Conservation (phyloP, 2,797 vertebrate genomes). For the Catharus ustulatus region DNA sequence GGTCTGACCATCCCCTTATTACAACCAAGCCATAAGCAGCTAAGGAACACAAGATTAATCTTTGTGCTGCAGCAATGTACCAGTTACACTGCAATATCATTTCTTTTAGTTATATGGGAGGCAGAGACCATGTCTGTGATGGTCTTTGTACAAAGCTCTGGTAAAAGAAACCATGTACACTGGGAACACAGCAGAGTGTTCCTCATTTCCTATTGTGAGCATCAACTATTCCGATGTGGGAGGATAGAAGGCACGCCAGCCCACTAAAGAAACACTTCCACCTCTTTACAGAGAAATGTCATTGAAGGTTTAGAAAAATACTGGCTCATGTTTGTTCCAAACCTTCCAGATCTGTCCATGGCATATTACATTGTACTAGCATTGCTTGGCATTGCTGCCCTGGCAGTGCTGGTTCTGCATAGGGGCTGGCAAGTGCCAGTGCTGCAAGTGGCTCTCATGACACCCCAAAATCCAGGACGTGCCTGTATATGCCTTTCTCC, state of each 20-base stretch:
- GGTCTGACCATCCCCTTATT: not conserved
- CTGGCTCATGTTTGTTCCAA: not conserved
- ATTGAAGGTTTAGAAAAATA: not conserved
- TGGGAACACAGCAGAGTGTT: not conserved
- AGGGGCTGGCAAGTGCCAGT: not conserved
- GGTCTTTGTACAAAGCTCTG: not conserved
- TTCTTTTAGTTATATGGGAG: not conserved
- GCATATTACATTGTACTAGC: not conserved
- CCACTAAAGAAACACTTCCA: not conserved
- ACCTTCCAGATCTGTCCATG: not conserved
- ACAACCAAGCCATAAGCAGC: not conserved
- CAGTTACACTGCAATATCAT: not conserved
- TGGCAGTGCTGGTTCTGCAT: fast-evolving
- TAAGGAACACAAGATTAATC: not conserved
- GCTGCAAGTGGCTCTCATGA: not conserved
- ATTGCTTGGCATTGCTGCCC: not conserved
- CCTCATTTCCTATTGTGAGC: not conserved
- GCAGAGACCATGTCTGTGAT: not conserved
- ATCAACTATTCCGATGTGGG: not conserved
- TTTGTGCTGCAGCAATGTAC: not conserved
- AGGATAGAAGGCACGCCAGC: not conserved
- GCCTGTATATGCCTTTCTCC: not conserved
- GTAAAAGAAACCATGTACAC: not conserved
- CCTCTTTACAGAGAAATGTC: not conserved
- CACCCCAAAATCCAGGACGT: not conserved